Base-by-base conservation (phyloP, 2,113 vertebrate species). In the Camelus dromedarius region DNA sequence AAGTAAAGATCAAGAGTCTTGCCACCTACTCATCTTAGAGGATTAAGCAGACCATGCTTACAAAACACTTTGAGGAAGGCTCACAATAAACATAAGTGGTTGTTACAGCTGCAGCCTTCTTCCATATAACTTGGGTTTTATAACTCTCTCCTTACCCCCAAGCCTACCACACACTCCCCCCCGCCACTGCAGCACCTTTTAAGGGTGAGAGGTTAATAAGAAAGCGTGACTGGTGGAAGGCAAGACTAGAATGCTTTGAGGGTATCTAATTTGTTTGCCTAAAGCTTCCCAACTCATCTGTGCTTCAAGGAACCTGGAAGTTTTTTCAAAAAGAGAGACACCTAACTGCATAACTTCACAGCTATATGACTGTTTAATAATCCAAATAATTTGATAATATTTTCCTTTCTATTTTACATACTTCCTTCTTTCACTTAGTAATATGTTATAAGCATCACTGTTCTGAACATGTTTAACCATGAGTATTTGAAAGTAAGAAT, bases 1-100 rank as follows among this genome's bases (percentile, higher is more conserved):
- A 96, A 79, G 28, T 72, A 92, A 91, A 76, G 62, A 96, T 95
- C 77, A 82, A 89, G 88, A 81, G 72, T 66, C 73, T 86, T 67
- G 54, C 94, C 89, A 93, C 64, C 80, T 46, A 72, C 67, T 89
- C 62, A 56, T 50, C 5, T 38, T 35, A 77, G 77, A 89, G 38
- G 35, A 94, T 85, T 89, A 79, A 95, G 56, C 14, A 81, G 54
- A 79, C 32, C 48, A 22, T 13, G 35, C 93, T 96, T 79, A 80
- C 60, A 72, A 86, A 95, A 95, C 20, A 66, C 79, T 73, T 62
- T 62, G 35, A 69, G 84, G 77, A 92, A 84, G 83, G 10, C 12
- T 94, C 60, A 1, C 14, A 91, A 26, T 91, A 91, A 86, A 70
- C 50, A 20, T 20, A 75, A 70, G 32, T 6, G 24, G 14, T 52